phyloP scores from a whole-genome alignment of 2,888 invertebrate species.

The Hyles lineata region DNA sequence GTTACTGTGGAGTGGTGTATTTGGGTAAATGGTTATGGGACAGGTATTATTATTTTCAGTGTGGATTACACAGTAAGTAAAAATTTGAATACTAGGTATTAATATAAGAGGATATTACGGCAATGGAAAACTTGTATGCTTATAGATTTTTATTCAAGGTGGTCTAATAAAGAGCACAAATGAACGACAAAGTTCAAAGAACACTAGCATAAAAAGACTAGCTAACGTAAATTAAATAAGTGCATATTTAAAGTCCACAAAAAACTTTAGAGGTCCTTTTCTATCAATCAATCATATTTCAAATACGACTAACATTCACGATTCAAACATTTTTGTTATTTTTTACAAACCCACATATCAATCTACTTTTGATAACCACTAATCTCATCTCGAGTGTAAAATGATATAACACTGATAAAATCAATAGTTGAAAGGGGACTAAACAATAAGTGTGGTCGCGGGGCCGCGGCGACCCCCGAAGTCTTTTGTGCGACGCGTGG shows the following conservation, averaged over 20 bases:
- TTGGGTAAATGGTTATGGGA: neutral
- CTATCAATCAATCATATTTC: neutral
- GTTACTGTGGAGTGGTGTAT: neutral
- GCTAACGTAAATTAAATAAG: no score
- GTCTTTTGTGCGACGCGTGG: constrained; percentile 67
- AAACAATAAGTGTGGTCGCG: constrained; percentile 60
- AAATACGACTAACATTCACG: neutral
- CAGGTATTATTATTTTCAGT: neutral
- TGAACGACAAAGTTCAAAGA: no score
- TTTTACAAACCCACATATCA: constrained; percentile 13
- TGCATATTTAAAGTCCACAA: no score
- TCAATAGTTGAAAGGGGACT: constrained; percentile 69
- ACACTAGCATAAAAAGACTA: no score
- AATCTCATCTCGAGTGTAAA: constrained; percentile 59
- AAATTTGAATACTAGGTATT: no score
- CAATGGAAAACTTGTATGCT: no score
- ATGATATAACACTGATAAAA: constrained; percentile 71
- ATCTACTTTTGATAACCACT: constrained; percentile 30
- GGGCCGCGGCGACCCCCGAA: constrained; percentile 52
- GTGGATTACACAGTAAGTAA: no score
- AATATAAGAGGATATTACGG: no score
- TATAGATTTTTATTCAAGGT: no score
- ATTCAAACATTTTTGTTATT: neutral
- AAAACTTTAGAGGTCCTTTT: no score
- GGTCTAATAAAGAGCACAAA: no score